These are phyloP conservation scores for Stratiomys singularior DNA, from an alignment of 2,888 invertebrate species.

Conservation along the genomic window DNA sequence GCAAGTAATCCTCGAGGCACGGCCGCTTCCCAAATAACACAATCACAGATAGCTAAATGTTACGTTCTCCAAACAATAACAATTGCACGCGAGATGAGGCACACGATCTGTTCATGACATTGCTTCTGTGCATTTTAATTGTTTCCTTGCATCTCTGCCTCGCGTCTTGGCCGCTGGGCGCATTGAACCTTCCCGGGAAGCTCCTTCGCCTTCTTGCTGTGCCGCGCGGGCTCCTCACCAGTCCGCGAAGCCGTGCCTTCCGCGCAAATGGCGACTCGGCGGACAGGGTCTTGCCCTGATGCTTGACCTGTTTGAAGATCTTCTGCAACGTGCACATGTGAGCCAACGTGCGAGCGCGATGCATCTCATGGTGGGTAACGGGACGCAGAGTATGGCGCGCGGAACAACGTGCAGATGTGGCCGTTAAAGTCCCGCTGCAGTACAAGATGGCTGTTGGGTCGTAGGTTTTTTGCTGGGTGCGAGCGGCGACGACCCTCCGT, in stretches of 20 bases:
- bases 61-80: too few species aligned
- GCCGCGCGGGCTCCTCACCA: too few species aligned
- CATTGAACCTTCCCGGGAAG: conserved; percentile 12
- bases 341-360: neutral
- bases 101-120: conserved; percentile 1
- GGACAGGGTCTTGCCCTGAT: neutral
- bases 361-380: neutral
- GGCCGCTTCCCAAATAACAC: too few species aligned
- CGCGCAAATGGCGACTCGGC: too few species aligned
- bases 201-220: neutral
- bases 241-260: too few species aligned
- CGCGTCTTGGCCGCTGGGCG: conserved; percentile 28
- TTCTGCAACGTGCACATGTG: conserved; percentile 1
- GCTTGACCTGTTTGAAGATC: conserved; percentile 7
- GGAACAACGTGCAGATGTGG: neutral
- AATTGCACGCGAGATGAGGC: conserved; percentile 30
- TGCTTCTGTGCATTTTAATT: conserved; percentile 51
- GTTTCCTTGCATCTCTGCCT: conserved; percentile 48
- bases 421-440: neutral
- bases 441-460: neutral
- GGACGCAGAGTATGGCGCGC: neutral
- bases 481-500: neutral
- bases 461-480: neutral
- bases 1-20: too few species aligned
- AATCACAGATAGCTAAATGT: too few species aligned